Percentiles rank a stretch among this genome's conserved stretches.
Evolutionary conservation across 2,888 invertebrate genomes (phyloP).

Genomic region (Oxytorus armatus): DNA sequence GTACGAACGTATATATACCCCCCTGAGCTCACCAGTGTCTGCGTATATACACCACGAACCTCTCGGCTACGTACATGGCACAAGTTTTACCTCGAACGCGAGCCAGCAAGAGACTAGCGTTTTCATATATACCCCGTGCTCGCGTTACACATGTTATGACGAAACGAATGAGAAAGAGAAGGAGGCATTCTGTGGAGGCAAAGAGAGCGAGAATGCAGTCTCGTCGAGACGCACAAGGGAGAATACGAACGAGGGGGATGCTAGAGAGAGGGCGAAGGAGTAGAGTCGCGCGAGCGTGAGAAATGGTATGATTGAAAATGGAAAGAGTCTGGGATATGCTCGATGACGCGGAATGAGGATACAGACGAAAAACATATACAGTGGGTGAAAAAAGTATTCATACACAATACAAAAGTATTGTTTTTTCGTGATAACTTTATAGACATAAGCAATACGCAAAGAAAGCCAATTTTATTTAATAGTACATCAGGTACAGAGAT

Average conservation of each 20-base stretch:
- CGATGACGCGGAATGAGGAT: constrained; percentile 47
- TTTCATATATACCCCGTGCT: constrained; percentile 50
- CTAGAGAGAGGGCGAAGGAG: constrained; percentile 56
- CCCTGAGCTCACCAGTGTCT: constrained; percentile 10
- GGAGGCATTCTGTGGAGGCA: not conserved
- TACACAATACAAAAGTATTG: too few species aligned
- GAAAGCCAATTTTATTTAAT: too few species aligned
- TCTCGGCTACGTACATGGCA: constrained; percentile 22
- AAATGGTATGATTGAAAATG: constrained; percentile 55
- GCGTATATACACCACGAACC: constrained; percentile 20
- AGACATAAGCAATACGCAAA: too few species aligned
- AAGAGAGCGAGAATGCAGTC: constrained; percentile 30
- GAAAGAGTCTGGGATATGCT: constrained; percentile 44
- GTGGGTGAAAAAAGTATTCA: too few species aligned
- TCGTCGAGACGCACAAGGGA: constrained; percentile 27
- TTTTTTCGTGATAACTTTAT: too few species aligned
- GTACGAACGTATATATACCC: constrained; percentile 46
- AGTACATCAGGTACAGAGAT: too few species aligned
- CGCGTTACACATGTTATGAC: constrained; percentile 57
- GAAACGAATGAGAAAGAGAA: constrained; percentile 17
- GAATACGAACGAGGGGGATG: constrained; percentile 13
- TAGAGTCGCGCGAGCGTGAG: constrained; percentile 66
- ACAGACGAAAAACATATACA: constrained; percentile 12
- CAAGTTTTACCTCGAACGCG: constrained; percentile 44
- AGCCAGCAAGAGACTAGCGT: constrained; percentile 59